A percentile compares a stretch with the other conserved stretches of the same genome.
Evolutionary conservation across 2,888 invertebrate genomes (phyloP).

Genomic region (Tachina grossa): DNA sequence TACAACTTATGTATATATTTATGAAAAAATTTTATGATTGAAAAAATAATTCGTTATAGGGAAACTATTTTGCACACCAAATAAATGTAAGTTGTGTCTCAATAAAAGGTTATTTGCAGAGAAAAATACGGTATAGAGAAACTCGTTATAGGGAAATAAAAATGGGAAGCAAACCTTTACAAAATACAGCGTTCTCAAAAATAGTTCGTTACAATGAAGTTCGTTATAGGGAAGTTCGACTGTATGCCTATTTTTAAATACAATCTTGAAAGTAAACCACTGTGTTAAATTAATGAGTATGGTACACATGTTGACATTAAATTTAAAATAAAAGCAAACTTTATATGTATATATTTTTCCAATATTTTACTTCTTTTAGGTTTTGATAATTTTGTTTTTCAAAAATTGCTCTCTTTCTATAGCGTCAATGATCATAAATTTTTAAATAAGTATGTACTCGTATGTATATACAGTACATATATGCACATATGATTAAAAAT

Average conservation of each 20-base stretch:
- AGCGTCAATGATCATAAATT: constrained; percentile 7
- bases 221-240: too few species aligned
- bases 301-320: neutral
- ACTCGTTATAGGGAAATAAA: too few species aligned
- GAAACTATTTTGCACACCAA: too few species aligned
- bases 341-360: neutral
- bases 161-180: too few species aligned
- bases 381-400: constrained; percentile 1
- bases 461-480: neutral
- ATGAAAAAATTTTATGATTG: too few species aligned
- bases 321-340: neutral
- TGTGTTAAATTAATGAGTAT: neutral
- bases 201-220: too few species aligned
- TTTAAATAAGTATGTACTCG: neutral
- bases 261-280: constrained; percentile 17
- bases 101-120: too few species aligned
- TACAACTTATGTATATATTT: too few species aligned
- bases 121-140: too few species aligned
- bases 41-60: too few species aligned
- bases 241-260: constrained; percentile 3
- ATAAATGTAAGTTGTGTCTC: too few species aligned
- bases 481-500: neutral
- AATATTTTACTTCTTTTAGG: neutral
- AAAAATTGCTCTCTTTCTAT: constrained; percentile 10
- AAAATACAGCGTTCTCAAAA: too few species aligned